These are phyloP conservation scores for Bothrops alternatus DNA, from an alignment of 2,797 vertebrate species.

Conservation along the genomic window DNA sequence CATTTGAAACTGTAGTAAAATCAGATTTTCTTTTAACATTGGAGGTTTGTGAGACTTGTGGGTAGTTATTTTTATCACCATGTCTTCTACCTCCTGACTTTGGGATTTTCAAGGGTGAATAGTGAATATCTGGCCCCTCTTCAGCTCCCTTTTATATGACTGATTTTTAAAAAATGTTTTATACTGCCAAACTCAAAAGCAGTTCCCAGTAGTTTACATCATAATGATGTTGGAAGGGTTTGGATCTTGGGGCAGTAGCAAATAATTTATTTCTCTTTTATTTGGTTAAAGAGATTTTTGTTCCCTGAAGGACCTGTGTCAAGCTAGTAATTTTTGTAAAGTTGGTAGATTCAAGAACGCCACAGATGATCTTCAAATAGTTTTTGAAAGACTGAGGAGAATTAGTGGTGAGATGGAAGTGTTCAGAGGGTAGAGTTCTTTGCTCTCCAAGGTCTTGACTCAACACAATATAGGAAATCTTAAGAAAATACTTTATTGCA, in stretches of 20 bases:
- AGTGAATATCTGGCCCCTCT: background rate
- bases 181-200: background rate
- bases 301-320: background rate
- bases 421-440: background rate
- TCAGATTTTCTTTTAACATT: background rate
- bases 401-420: background rate
- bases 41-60: background rate
- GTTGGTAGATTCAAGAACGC: background rate
- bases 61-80: background rate
- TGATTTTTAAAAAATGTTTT: background rate
- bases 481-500: background rate
- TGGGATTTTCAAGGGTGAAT: background rate
- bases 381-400: background rate
- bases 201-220: background rate
- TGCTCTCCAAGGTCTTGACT: background rate
- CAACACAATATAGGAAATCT: background rate
- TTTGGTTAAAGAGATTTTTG: background rate
- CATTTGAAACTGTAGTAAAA: background rate
- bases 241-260: background rate
- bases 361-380: background rate
- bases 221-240: background rate
- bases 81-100: background rate
- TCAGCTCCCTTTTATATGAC: background rate
- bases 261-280: background rate
- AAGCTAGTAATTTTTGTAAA: background rate